Conservation (phyloP, 2,113 vertebrate species). For the Rhinoderma darwinii region DNA sequence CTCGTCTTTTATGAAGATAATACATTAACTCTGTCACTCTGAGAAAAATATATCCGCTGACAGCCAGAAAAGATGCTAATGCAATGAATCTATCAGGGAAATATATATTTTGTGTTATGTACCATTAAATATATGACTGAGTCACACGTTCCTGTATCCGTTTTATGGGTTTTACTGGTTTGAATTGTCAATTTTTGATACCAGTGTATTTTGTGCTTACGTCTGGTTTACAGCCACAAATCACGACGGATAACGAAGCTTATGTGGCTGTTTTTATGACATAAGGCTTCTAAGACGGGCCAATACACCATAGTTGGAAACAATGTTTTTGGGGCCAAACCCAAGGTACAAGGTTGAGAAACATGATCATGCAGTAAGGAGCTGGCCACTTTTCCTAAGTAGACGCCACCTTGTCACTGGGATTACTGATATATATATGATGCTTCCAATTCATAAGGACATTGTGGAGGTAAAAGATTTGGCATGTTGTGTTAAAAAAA, state of each 20-base stretch:
- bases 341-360: too few species aligned
- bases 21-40: constrained; percentile 29
- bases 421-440: too few species aligned
- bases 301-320: too few species aligned
- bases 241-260: background rate
- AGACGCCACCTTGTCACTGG: too few species aligned
- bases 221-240: background rate
- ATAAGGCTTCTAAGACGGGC: background rate
- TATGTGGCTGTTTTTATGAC: background rate
- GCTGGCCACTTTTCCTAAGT: too few species aligned
- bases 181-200: background rate
- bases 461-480: too few species aligned
- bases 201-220: background rate
- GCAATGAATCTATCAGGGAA: constrained; percentile 37
- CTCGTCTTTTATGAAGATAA: constrained; percentile 35
- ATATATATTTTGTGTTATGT: constrained; percentile 20
- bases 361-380: too few species aligned
- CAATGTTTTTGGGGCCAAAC: too few species aligned
- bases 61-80: background rate
- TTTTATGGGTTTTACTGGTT: constrained; percentile 3
- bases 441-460: too few species aligned
- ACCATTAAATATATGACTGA: constrained; percentile 21
- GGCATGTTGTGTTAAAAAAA: too few species aligned
- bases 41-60: constrained; percentile 23
- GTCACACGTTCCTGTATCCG: background rate